phyloP scores from a whole-genome alignment of 2,113 vertebrate species.

The Panurus biarmicus region DNA sequence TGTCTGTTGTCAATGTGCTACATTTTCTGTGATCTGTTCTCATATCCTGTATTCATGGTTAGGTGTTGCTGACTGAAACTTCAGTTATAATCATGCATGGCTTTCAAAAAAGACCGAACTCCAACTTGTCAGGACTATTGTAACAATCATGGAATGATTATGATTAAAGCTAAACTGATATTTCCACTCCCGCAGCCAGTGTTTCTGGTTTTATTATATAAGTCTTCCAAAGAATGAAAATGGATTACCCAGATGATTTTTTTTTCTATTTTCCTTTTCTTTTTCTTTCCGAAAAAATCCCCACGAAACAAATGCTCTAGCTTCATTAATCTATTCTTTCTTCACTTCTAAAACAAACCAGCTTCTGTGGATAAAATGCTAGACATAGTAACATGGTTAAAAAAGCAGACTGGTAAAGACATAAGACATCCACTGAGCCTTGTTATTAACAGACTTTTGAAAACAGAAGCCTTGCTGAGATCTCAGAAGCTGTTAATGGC shows the following conservation, averaged over 20 bases:
- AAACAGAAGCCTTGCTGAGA: not conserved
- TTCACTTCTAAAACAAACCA: not conserved
- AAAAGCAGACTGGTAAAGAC: not conserved
- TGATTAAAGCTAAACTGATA: not conserved
- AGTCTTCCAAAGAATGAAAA: slow-evolving; percentile 28
- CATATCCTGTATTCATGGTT: not conserved
- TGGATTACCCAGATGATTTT: not conserved
- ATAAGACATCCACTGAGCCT: not conserved
- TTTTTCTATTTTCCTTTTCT: not conserved
- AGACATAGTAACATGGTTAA: not conserved
- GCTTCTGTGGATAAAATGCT: not conserved
- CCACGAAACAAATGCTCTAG: not conserved
- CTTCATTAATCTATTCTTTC: not conserved
- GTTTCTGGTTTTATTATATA: slow-evolving; percentile 1
- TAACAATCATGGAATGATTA: not conserved
- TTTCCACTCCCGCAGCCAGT: slow-evolving; percentile 4
- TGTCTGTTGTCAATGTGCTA: not conserved
- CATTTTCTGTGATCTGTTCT: not conserved
- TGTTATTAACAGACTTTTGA: not conserved
- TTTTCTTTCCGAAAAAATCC: not conserved
- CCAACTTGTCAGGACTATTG: not conserved
- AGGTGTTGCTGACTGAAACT: not conserved
- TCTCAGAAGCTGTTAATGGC: not conserved
- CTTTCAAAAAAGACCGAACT: not conserved
- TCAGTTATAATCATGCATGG: not conserved